A percentile compares a stretch with the other conserved stretches of the same genome.
These are phyloP conservation scores for Cebus imitator DNA, from an alignment of 2,113 vertebrate species.

Conservation along the genomic window DNA sequence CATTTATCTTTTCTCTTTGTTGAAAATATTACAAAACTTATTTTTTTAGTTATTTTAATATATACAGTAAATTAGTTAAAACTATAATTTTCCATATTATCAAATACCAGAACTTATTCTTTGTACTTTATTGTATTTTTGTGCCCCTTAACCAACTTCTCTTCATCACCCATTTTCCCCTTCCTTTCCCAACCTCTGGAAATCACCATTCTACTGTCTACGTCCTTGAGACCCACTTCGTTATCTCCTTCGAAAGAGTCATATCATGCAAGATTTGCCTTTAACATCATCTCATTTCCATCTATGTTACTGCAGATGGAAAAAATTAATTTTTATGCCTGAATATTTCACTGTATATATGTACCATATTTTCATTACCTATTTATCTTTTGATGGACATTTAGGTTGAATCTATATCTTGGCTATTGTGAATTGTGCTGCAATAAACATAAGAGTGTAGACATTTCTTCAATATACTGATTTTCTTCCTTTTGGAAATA, in stretches of 20 bases:
- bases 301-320: background rate
- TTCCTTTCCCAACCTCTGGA: background rate
- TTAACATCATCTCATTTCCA: background rate
- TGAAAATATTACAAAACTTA: background rate
- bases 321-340: background rate
- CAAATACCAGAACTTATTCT: background rate
- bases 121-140: background rate
- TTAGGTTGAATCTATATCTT: background rate
- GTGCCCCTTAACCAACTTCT: background rate
- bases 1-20: background rate
- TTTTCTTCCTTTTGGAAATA: background rate
- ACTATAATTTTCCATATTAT: background rate
- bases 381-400: background rate
- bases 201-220: background rate
- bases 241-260: background rate
- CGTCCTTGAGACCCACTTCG: background rate
- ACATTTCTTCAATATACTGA: background rate
- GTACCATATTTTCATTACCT: background rate
- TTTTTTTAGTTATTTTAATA: background rate
- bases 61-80: background rate
- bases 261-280: background rate
- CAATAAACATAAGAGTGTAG: background rate
- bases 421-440: background rate
- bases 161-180: background rate
- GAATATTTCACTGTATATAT: background rate